Conservation (phyloP, 2,888 invertebrate genomes). For the Tanaodytes sp. region DNA sequence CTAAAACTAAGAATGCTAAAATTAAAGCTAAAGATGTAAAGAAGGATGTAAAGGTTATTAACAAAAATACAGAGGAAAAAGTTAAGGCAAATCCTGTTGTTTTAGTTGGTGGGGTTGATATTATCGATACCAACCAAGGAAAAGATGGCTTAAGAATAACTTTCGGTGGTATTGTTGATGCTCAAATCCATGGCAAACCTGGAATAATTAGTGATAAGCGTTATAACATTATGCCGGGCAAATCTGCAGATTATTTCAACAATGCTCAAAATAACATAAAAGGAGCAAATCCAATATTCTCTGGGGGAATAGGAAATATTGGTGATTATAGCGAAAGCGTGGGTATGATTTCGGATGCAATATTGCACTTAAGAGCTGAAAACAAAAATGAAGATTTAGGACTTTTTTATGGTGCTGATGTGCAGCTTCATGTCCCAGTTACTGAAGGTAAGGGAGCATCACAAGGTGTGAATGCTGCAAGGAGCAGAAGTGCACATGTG, state of each 20-base stretch:
- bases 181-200: conserved; percentile 9
- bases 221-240: conserved; percentile 16
- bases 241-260: background rate
- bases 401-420: conserved; percentile 16
- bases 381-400: conserved; percentile 18
- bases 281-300: conserved; percentile 20
- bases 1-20: conserved; percentile 32
- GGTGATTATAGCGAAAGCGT: conserved; percentile 13
- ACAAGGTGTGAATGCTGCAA: conserved; percentile 20
- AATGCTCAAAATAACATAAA: background rate
- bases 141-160: conserved; percentile 15
- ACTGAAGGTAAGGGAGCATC: conserved; percentile 22
- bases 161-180: conserved; percentile 18
- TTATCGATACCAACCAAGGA: conserved; percentile 19
- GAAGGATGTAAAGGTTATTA: conserved; percentile 27
- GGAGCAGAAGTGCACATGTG: conserved; percentile 15
- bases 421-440: conserved; percentile 18
- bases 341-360: conserved; percentile 17
- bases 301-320: conserved; percentile 18
- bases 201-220: conserved; percentile 8
- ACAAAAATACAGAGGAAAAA: conserved; percentile 30
- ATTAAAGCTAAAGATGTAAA: conserved; percentile 26
- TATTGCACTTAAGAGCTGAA: conserved; percentile 21
- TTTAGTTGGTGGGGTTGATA: conserved; percentile 21
- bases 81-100: conserved; percentile 21